Percentiles rank a stretch among this genome's conserved stretches.
Evolutionary conservation across 2,888 invertebrate genomes (phyloP).

Genomic region (Chrysodeixis includens): DNA sequence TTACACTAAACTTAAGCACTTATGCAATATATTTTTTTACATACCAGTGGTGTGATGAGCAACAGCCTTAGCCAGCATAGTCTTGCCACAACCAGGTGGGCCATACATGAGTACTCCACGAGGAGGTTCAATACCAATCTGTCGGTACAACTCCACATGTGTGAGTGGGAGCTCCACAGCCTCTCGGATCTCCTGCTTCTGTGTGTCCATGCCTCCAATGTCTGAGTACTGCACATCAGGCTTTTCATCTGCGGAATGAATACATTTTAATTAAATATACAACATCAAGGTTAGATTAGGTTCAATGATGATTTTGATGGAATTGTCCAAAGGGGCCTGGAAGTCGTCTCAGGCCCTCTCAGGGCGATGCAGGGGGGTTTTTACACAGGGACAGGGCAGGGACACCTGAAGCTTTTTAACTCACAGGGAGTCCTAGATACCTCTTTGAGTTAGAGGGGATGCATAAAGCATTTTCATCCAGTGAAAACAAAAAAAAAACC

Average conservation of each 20-base stretch:
- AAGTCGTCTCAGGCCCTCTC: no score
- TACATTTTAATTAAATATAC: no score
- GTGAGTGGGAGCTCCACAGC: slow-evolving; percentile 99
- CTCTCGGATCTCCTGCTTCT: slow-evolving; percentile 99
- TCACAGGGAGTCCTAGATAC: no score
- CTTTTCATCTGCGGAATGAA: slow-evolving; percentile 93
- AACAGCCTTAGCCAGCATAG: slow-evolving; percentile 99
- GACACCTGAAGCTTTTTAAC: no score
- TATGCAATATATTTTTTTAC: not conserved
- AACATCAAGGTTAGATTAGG: no score
- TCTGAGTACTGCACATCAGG: slow-evolving; percentile 99
- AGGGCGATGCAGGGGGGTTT: no score
- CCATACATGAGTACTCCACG: slow-evolving; percentile 99
- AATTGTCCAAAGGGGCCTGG: no score
- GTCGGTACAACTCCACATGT: slow-evolving; percentile 99
- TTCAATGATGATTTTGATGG: no score
- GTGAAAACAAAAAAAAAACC: no score
- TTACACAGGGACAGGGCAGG: no score
- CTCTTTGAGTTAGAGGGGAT: no score
- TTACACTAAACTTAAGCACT: not conserved
- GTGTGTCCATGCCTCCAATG: slow-evolving; percentile 99
- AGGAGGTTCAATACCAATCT: slow-evolving; percentile 99
- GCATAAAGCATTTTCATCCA: no score
- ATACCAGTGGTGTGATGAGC: slow-evolving; percentile 98
- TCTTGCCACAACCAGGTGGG: slow-evolving; percentile 99